These are phyloP conservation scores for Phymastichus coffea DNA, from an alignment of 1,140 invertebrate genomes.

Conservation along the genomic window DNA sequence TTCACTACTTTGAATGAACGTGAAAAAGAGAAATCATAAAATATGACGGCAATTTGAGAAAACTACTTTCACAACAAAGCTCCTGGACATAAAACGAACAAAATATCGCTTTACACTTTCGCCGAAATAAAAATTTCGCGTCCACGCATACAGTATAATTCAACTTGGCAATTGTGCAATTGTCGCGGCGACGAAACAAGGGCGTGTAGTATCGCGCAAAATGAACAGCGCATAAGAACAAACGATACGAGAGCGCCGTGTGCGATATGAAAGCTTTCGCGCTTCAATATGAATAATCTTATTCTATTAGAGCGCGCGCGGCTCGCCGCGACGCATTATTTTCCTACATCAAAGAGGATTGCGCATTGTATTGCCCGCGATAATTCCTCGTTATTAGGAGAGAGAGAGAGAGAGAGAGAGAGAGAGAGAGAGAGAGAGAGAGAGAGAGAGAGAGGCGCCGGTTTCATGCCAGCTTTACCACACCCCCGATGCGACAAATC, in stretches of 20 bases:
- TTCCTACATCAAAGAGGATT: conserved; percentile 57
- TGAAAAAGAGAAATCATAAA: too few species aligned
- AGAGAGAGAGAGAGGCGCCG: conserved; percentile 31
- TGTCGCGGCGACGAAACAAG: not conserved
- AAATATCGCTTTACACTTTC: not conserved
- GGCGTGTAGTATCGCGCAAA: conserved; percentile 16
- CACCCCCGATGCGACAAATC: conserved; percentile 56
- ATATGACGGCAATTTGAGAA: too few species aligned
- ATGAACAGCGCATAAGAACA: conserved; percentile 21
- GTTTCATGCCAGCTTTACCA: conserved; percentile 56
- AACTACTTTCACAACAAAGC: too few species aligned
- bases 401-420: conserved; percentile 1
- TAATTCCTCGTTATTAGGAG: conserved; percentile 58
- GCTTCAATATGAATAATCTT: conserved; percentile 47
- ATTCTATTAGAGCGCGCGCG: conserved; percentile 45
- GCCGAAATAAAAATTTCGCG: not conserved
- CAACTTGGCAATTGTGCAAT: not conserved
- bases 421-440: conserved; percentile 27
- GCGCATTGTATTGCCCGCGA: conserved; percentile 52
- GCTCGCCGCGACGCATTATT: conserved; percentile 43
- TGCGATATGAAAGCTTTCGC: conserved; percentile 12
- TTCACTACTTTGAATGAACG: too few species aligned
- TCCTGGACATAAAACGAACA: too few species aligned
- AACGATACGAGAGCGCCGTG: not conserved
- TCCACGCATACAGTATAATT: not conserved